These are phyloP conservation scores for Schizaphis graminum DNA, from an alignment of 2,888 invertebrate genomes.

Conservation along the genomic window DNA sequence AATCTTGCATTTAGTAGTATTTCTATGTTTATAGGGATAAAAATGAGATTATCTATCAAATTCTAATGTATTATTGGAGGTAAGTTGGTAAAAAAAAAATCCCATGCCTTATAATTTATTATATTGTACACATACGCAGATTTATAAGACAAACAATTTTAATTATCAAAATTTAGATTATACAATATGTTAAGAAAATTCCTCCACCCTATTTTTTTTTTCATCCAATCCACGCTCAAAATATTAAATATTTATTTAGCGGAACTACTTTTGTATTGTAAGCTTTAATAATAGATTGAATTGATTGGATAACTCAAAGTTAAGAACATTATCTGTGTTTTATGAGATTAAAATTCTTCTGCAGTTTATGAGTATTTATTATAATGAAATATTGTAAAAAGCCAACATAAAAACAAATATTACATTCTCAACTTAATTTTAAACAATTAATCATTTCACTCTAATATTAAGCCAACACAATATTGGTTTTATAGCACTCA, in stretches of 20 bases:
- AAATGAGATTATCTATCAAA: neutral
- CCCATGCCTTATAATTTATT: neutral
- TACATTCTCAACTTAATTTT: neutral
- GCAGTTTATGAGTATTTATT: no score
- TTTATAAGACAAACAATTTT: neutral
- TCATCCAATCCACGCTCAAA: neutral
- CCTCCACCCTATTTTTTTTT: neutral
- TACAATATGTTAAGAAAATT: neutral
- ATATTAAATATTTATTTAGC: neutral
- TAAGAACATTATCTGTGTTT: neutral
- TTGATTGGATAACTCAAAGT: neutral
- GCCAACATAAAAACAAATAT: neutral
- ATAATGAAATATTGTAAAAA: neutral
- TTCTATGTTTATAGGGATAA: neutral
- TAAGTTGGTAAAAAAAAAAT: neutral
- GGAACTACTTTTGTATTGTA: neutral
- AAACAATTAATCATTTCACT: neutral
- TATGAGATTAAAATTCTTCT: neutral
- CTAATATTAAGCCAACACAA: no score
- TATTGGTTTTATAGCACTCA: neutral
- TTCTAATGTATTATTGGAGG: neutral
- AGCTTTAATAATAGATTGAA: neutral
- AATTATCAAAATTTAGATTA: neutral
- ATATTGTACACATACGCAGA: neutral
- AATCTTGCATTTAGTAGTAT: neutral